Evolutionary conservation across 2,113 vertebrate species (phyloP).

Genomic region (Bubalus kerabau): DNA sequence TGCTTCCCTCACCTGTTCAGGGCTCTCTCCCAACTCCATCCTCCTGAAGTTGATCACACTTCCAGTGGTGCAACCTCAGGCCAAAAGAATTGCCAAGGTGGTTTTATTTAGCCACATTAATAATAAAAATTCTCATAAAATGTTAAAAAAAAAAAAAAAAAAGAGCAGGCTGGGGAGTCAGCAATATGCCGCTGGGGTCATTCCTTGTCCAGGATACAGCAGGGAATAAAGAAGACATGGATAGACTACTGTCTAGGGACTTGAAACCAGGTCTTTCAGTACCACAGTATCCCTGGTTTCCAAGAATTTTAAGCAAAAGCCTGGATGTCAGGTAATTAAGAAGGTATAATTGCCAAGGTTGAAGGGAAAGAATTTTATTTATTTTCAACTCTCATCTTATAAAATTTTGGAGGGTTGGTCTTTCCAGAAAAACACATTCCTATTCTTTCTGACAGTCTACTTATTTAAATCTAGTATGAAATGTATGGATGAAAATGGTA

Average conservation of each 20-base stretch:
- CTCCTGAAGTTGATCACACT: neutral
- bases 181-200: neutral
- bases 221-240: neutral
- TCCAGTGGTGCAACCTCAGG: fast-evolving
- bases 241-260: fast-evolving
- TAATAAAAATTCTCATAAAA: no score
- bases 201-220: no score
- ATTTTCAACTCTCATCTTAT: neutral
- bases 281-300: neutral
- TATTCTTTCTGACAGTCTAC: neutral
- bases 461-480: neutral
- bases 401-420: neutral
- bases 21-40: neutral
- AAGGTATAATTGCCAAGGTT: neutral
- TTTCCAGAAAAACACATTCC: neutral
- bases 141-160: no score
- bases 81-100: neutral
- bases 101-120: no score
- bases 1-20: neutral
- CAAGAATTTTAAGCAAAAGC: neutral
- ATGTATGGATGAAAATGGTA: neutral
- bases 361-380: neutral
- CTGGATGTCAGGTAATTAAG: neutral
- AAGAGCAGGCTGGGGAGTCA: neutral
- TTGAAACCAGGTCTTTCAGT: neutral